Base-by-base conservation (phyloP, 2,113 vertebrate genomes). In the Pipa parva region DNA sequence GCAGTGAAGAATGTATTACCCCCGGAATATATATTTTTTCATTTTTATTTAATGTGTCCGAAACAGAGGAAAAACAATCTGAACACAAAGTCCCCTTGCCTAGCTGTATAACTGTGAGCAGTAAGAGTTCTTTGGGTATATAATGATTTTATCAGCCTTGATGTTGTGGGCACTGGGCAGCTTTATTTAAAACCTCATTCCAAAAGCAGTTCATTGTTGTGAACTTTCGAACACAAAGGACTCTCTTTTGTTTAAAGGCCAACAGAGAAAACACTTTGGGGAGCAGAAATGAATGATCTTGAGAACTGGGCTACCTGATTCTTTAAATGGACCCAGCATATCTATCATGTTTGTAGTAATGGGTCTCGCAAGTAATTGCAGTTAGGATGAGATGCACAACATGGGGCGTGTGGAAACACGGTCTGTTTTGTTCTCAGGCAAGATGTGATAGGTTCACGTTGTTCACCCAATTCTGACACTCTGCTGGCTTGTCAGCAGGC, bases 311-410 rank as follows among this genome's bases (percentile, higher is more conserved):
- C 83, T 79, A 81, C 48, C 78, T 78, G 77, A 74, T 75, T 78
- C 76, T 78, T 71, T 75, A 74, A 78, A 68, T 79, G 73, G 56
- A 57, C 80, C 46, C 78, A 76, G 83, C 71, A 1, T 66, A 74
- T 81, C 80, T 68, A 76, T 81, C 76, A 75, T 72, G 59, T 71
- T 80, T 79, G 81, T 84, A 76, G 80, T 82, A 84, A 81, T 82
- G 84, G 84, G 78, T 84, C 78, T 71, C 59, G 66, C 71, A 82
- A 75, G 71, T 83, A 79, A 83, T 86, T 79, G 78, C 80, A 71
- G 0, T 70, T 63, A 72, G 74, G 77, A 76, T 78, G 82, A 84
- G 75, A 71, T 69, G 71, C 57, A 0, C 78, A 48, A 71, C 77
- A 63, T 74, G 83, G 72, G 79, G 75, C 71, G 74, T 71, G 27